phyloP scores from a whole-genome alignment of 1,140 invertebrate species.

The Sesamia nonagrioides region DNA sequence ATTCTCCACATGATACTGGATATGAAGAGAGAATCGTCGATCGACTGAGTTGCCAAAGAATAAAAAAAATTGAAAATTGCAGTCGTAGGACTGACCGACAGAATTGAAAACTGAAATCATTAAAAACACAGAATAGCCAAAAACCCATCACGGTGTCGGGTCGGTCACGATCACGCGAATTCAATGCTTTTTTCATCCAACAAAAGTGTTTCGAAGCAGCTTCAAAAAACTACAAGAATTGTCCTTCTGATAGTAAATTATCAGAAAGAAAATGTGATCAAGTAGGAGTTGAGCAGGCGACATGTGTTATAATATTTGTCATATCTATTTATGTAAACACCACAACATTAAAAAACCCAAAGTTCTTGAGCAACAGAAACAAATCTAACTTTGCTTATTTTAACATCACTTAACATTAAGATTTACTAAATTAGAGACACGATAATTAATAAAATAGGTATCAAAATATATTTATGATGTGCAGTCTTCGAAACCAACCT shows the following conservation, averaged over 20 bases:
- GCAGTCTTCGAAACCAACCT: slow-evolving; percentile 74
- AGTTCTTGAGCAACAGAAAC: slow-evolving; percentile 70
- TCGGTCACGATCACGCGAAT: no score
- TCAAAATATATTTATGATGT: slow-evolving; percentile 73
- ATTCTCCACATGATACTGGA: no score
- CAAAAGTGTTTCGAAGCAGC: no score
- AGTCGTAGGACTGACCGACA: no score
- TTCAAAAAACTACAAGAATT: not conserved
- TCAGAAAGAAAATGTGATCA: not conserved
- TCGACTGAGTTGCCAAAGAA: no score
- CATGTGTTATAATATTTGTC: slow-evolving; percentile 46
- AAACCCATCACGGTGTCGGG: no score
- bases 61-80: no score
- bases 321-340: slow-evolving; percentile 38
- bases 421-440: slow-evolving; percentile 57
- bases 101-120: no score
- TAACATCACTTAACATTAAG: slow-evolving; percentile 62
- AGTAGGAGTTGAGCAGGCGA: slow-evolving; percentile 29
- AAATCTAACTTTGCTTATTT: slow-evolving; percentile 54
- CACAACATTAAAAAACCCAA: slow-evolving; percentile 64
- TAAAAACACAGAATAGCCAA: no score
- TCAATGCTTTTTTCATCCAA: no score
- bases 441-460: slow-evolving; percentile 60
- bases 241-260: not conserved
- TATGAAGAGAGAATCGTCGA: no score